Percentiles rank a stretch among this genome's conserved stretches.
phyloP scores from a whole-genome alignment of 2,797 vertebrate species.

The Sebastes taczanowskii region DNA sequence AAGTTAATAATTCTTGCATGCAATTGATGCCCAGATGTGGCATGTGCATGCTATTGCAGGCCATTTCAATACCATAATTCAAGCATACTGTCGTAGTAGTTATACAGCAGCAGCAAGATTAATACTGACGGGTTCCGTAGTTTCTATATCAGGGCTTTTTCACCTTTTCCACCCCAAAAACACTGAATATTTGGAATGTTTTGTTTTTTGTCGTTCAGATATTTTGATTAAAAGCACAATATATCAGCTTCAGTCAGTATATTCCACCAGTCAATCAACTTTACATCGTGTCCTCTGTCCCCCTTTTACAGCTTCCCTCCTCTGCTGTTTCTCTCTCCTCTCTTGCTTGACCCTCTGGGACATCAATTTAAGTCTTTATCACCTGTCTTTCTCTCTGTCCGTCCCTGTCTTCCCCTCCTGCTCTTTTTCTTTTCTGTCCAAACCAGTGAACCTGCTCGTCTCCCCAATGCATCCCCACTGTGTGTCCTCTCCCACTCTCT shows the following conservation, averaged over 20 bases:
- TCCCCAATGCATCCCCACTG: background rate
- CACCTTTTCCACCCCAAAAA: background rate
- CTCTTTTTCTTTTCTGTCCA: background rate
- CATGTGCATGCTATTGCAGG: background rate
- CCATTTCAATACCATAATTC: background rate
- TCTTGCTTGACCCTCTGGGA: conserved; percentile 1
- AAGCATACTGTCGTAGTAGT: background rate
- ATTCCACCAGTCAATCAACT: conserved; percentile 1
- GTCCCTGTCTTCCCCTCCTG: background rate
- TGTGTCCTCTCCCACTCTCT: conserved; percentile 2
- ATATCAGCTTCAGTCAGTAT: background rate
- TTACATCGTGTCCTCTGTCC: background rate
- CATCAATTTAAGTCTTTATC: background rate
- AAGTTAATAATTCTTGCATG: background rate
- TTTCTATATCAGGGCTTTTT: background rate
- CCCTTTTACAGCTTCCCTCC: background rate
- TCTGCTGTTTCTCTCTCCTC: background rate
- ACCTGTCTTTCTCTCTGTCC: background rate
- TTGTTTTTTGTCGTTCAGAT: background rate
- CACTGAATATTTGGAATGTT: background rate
- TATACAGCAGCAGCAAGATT: background rate
- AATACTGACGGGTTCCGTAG: background rate
- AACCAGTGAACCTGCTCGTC: background rate
- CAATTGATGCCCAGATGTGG: background rate
- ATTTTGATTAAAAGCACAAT: background rate